phyloP scores from a whole-genome alignment of 1,140 invertebrate genomes.

The Cardiocondyla obscurior region DNA sequence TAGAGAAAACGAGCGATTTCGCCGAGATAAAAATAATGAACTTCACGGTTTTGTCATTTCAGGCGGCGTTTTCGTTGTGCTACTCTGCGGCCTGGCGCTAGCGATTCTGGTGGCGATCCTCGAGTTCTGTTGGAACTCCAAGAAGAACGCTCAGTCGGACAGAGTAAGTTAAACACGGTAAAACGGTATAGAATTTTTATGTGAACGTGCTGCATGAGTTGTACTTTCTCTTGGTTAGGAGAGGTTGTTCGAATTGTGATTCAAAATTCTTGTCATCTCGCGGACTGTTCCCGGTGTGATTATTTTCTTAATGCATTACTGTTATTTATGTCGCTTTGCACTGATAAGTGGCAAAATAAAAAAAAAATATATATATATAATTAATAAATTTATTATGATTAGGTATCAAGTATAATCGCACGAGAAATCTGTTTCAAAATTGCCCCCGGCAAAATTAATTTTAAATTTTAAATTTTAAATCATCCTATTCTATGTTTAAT shows the following conservation, averaged over 20 bases:
- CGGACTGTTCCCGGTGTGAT: neutral
- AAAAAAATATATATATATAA: too few relatives aligned
- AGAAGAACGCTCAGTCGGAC: conserved; percentile 94
- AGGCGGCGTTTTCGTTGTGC: conserved; percentile 98
- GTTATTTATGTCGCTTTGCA: neutral
- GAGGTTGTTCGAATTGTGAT: conserved; percentile 30
- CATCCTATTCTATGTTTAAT: neutral
- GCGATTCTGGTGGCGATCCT: conserved; percentile 96
- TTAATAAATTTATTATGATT: too few relatives aligned
- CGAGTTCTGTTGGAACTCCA: conserved; percentile 98
- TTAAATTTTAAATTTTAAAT: neutral
- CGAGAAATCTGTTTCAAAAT: neutral
- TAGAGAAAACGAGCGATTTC: conserved; percentile 64
- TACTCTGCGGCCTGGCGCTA: conserved; percentile 94
- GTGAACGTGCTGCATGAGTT: conserved; percentile 67
- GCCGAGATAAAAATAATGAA: conserved; percentile 73
- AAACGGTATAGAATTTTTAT: conserved; percentile 56
- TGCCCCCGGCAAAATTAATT: neutral
- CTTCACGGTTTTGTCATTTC: conserved; percentile 75
- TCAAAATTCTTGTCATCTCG: neutral
- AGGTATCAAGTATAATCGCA: neutral
- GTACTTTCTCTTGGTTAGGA: conserved; percentile 49
- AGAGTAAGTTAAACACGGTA: conserved; percentile 84
- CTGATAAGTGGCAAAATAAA: too few relatives aligned
- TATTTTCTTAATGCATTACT: neutral